Evolutionary conservation across 2,797 vertebrate genomes (phyloP).

Genomic region (Coranthus polyacanthus): DNA sequence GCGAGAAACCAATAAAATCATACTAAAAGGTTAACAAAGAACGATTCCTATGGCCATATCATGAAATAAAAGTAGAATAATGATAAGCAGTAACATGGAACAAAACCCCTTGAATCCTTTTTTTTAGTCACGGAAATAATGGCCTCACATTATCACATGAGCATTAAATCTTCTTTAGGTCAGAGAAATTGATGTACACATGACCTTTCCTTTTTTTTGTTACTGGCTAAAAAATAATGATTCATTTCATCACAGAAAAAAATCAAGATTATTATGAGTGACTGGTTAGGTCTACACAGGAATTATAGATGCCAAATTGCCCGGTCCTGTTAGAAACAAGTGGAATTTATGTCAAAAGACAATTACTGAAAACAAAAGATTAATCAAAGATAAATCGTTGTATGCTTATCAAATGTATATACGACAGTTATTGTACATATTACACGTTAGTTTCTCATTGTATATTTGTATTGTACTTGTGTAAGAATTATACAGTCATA

Average conservation of each 20-base stretch:
- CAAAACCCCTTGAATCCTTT: constrained; percentile 19
- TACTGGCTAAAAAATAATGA: constrained; percentile 43
- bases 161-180: constrained; percentile 46
- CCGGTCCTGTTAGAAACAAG: constrained; percentile 2
- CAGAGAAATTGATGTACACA: constrained; percentile 1
- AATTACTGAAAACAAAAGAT: too few relatives aligned
- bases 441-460: too few relatives aligned
- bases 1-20: not conserved
- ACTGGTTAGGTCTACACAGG: constrained; percentile 9
- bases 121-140: constrained; percentile 33
- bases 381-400: too few relatives aligned
- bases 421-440: too few relatives aligned
- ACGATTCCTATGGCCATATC: not conserved
- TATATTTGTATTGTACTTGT: too few relatives aligned
- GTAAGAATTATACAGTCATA: too few relatives aligned
- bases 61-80: constrained; percentile 15
- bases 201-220: constrained; percentile 25
- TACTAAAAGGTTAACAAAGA: not conserved
- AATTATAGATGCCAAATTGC: constrained; percentile 3
- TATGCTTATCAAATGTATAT: too few relatives aligned
- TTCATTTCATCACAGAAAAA: constrained; percentile 32
- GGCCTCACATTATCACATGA: not conserved
- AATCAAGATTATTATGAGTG: constrained; percentile 26
- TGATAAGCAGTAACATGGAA: constrained; percentile 5
- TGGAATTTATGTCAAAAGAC: not conserved